phyloP scores from a whole-genome alignment of 2,888 invertebrate species.

The Orthosia cruda region DNA sequence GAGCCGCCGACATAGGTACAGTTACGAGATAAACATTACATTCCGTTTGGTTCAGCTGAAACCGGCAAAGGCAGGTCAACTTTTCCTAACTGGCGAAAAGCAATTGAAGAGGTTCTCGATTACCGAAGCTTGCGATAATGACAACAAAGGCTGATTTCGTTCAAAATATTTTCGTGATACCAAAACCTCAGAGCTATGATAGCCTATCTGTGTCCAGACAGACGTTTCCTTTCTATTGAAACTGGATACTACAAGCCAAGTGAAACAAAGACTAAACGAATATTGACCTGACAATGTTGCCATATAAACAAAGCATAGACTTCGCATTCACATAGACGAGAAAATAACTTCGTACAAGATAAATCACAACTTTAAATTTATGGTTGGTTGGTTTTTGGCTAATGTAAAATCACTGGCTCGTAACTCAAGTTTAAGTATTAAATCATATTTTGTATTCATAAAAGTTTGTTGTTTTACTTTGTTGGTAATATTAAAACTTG shows the following conservation, averaged over 20 bases:
- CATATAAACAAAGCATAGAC: slow-evolving; percentile 26
- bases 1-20: not conserved
- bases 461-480: slow-evolving; percentile 1
- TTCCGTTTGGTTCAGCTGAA: slow-evolving; percentile 16
- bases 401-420: slow-evolving; percentile 41
- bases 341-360: slow-evolving; percentile 44
- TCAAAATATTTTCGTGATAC: not conserved
- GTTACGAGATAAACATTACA: slow-evolving; percentile 10
- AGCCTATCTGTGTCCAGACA: slow-evolving; percentile 32
- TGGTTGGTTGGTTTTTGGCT: too few species aligned
- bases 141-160: slow-evolving; percentile 12
- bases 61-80: not conserved
- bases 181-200: slow-evolving; percentile 20
- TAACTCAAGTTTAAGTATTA: slow-evolving; percentile 26
- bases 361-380: slow-evolving; percentile 58
- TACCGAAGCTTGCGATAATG: not conserved
- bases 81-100: slow-evolving; percentile 1
- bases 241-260: slow-evolving; percentile 45
- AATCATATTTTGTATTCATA: slow-evolving; percentile 22
- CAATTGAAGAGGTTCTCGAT: slow-evolving; percentile 11
- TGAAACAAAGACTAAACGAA: slow-evolving; percentile 40
- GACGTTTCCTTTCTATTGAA: slow-evolving; percentile 52
- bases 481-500: not conserved
- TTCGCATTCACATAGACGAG: slow-evolving; percentile 32
- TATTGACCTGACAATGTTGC: slow-evolving; percentile 42